Evolutionary conservation across 2,888 invertebrate species (phyloP), one percentile per base, ranked within the genome.

Genomic region (Agrilus mali): DNA sequence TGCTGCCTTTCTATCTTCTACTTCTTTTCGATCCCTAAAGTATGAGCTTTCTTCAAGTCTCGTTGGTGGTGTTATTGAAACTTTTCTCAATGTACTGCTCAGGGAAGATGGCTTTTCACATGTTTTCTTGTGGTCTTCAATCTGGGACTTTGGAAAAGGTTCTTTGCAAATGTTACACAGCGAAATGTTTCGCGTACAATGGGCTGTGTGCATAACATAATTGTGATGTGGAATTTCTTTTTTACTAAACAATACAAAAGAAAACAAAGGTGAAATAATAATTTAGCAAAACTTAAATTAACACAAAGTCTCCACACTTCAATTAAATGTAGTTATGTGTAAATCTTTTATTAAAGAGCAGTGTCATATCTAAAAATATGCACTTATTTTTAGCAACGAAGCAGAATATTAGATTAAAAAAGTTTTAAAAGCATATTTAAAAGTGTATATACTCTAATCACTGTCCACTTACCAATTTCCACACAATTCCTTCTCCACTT

Each of bases 141-240:
- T 66, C 44, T 80, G 74, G 0, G 67, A 59, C 34, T 71, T 69
- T 0, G 75, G 76, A 41, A 83, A 71, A 0, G 82, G 77, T 57
- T 82, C 82, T 54, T 78, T 74, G 64, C 84, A 84, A 3, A 72
- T 71, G 1, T 74, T 70, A 54, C 84, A 84, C 39, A 80, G 59
- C 3, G 73, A 66, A 40, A 83, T 75, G 63, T 82, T 81, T 33
- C 82, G 67, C 0, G 74, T 72, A 58, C 84, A 84, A 64, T 83
- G 81, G 48, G 78, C 74, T 15, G 73, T 72, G 65, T 84, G 84
- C 64, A 78, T 80, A 3, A 77, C 73, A 68, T 77, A 82, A 64
- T 84, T 84, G 41, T 64, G 68, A 7, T 72, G 67, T 0, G 81
- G 78, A 41, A 84, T 78, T 55, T 82, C 78, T 36, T 76, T 73